These are phyloP conservation scores for Mermis nigrescens DNA, from an alignment of 2,888 invertebrate species.

Conservation along the genomic window DNA sequence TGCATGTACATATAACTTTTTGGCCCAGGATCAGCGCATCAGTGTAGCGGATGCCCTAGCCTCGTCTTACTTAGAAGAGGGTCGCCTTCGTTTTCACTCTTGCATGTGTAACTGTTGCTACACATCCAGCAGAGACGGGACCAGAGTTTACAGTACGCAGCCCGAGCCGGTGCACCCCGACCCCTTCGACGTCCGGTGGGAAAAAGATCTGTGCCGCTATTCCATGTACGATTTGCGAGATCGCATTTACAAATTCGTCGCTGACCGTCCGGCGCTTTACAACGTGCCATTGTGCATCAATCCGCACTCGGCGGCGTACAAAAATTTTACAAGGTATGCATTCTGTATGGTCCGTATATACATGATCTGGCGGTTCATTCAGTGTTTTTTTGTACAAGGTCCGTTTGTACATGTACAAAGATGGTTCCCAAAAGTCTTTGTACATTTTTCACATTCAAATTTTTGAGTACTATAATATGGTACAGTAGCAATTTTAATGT, in stretches of 20 bases:
- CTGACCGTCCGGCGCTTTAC: constrained; percentile 74
- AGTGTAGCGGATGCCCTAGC: constrained; percentile 81
- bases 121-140: neutral
- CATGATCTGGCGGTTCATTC: no score
- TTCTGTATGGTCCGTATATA: no score
- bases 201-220: constrained; percentile 57
- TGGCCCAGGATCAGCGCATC: constrained; percentile 43
- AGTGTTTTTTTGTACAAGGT: no score
- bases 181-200: constrained; percentile 87
- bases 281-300: constrained; percentile 97
- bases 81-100: constrained; percentile 89
- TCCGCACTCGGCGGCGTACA: constrained; percentile 97
- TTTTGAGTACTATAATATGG: no score
- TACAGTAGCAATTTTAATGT: no score
- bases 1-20: neutral
- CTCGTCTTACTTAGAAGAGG: constrained; percentile 93
- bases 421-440: no score
- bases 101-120: constrained; percentile 97
- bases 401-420: no score
- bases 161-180: constrained; percentile 75
- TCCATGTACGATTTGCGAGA: constrained; percentile 44
- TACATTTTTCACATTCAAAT: no score
- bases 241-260: constrained; percentile 96
- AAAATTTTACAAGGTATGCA: constrained; percentile 99
- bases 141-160: constrained; percentile 14